Evolutionary conservation across 2,797 vertebrate species (phyloP).

Genomic region (Antrozous pallidus): DNA sequence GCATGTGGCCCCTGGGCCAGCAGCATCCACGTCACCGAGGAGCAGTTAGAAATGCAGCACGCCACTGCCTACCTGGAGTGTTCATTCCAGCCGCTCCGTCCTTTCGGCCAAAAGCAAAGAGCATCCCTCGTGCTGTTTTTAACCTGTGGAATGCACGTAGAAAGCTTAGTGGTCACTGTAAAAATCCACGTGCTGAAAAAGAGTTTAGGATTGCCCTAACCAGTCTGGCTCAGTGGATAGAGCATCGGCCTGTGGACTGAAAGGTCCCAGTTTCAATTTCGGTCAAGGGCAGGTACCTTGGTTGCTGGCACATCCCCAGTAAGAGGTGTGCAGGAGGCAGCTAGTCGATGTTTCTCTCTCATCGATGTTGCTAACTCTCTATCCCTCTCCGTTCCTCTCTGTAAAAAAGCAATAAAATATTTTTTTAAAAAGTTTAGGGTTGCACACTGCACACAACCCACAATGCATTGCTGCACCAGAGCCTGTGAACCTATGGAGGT

Average conservation of each 20-base stretch:
- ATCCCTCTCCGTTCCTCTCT: no score
- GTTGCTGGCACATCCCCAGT: no score
- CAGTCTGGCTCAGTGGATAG: no score
- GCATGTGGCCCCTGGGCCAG: accelerated
- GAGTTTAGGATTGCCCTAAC: background rate
- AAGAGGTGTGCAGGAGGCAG: no score
- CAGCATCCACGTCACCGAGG: background rate
- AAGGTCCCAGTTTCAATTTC: no score
- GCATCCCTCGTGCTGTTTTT: background rate
- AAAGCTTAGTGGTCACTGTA: background rate
- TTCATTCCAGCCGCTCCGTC: background rate
- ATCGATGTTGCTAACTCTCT: no score
- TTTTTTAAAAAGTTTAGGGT: background rate
- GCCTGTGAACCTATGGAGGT: accelerated
- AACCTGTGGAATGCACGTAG: no score
- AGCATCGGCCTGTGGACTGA: no score
- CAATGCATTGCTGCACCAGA: background rate
- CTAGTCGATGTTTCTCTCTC: no score
- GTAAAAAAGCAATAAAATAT: no score
- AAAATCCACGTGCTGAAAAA: background rate
- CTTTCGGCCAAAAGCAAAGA: background rate
- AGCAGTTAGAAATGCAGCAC: background rate
- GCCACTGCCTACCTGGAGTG: background rate
- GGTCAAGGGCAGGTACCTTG: no score
- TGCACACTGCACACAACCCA: no score